phyloP scores from a whole-genome alignment of 2,888 invertebrate species.

The Tromatobia lineatoria region DNA sequence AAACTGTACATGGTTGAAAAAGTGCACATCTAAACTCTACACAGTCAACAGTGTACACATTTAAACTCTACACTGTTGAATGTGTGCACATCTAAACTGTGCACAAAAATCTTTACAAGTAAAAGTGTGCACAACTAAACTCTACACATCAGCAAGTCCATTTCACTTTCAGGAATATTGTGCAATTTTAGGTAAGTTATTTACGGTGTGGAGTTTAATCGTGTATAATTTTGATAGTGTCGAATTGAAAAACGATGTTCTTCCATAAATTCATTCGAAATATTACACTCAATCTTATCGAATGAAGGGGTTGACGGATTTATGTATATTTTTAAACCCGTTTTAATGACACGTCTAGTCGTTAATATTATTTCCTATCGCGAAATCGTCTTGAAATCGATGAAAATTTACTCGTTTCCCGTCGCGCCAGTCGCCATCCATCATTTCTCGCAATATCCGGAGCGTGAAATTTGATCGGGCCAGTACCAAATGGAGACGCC shows the following conservation, averaged over 20 bases:
- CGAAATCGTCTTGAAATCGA: conserved; percentile 18
- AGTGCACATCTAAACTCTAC: too few relatives aligned
- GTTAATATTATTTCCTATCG: conserved; percentile 36
- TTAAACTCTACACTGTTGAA: too few relatives aligned
- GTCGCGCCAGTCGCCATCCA: conserved; percentile 18
- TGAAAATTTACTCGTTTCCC: conserved; percentile 36
- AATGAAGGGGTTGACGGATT: neutral
- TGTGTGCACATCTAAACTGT: too few relatives aligned
- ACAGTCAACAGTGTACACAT: too few relatives aligned
- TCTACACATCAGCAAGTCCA: too few relatives aligned
- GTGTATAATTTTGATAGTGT: neutral
- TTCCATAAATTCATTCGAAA: neutral
- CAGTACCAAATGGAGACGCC: conserved; percentile 13
- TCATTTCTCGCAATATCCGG: conserved; percentile 66
- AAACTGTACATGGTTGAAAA: too few relatives aligned
- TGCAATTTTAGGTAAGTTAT: too few relatives aligned
- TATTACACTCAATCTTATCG: neutral
- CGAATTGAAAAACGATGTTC: neutral
- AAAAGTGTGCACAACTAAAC: too few relatives aligned
- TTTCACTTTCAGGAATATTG: too few relatives aligned
- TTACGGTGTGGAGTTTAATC: too few relatives aligned
- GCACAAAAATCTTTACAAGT: too few relatives aligned
- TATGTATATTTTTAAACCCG: neutral
- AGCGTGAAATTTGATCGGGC: conserved; percentile 65
- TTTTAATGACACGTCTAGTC: conserved; percentile 1